Conservation (phyloP, 2,113 vertebrate species). For the Neotoma lepida region DNA sequence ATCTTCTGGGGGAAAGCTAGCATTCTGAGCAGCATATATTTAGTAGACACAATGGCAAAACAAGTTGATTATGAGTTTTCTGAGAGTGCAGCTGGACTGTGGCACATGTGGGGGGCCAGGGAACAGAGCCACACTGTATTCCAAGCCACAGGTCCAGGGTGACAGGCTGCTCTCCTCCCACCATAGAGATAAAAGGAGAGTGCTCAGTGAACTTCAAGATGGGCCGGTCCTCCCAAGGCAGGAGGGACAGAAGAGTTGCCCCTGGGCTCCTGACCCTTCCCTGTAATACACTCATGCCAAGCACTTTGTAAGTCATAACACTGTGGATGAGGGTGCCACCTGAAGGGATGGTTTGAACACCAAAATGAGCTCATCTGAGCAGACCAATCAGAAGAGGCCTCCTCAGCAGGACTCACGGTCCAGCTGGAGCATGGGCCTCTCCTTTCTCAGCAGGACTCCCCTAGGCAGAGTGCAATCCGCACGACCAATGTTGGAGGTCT, state of each 20-base stretch:
- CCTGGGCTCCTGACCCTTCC: not conserved
- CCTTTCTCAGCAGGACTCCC: not conserved
- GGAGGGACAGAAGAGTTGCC: not conserved
- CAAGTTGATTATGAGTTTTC: not conserved
- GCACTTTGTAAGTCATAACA: not conserved
- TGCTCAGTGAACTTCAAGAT: not conserved
- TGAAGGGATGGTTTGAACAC: not conserved
- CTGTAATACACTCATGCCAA: no score
- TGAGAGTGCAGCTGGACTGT: not conserved
- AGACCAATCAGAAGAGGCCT: not conserved
- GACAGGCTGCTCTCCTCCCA: not conserved
- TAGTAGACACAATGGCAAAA: constrained; percentile 35
- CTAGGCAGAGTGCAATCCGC: not conserved
- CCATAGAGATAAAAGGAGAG: not conserved
- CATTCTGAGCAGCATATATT: not conserved
- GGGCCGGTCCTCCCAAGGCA: not conserved
- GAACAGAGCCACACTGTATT: not conserved
- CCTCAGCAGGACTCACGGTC: not conserved
- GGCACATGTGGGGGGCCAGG: not conserved
- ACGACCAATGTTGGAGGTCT: not conserved
- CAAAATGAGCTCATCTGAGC: not conserved
- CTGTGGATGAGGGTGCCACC: fast-evolving
- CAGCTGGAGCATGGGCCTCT: not conserved
- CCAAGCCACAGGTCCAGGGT: not conserved
- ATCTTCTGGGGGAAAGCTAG: not conserved